These are phyloP conservation scores for Mus musculus DNA, from an alignment of 2,113 vertebrate species.

Conservation along the genomic window DNA sequence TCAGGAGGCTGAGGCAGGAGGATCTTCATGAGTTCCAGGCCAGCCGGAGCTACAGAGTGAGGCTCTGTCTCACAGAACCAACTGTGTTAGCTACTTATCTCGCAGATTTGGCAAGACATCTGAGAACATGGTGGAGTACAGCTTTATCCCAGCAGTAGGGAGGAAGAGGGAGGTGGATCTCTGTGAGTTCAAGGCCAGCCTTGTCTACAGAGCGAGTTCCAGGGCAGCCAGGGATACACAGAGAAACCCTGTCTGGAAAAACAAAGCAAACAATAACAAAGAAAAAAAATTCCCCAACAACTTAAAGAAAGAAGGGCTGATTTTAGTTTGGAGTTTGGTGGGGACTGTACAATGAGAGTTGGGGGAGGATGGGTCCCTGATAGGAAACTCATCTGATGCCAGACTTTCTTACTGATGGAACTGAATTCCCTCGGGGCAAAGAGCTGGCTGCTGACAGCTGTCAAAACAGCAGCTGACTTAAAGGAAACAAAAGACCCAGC, in stretches of 20 bases:
- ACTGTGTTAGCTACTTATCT: not conserved
- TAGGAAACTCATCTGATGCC: not conserved
- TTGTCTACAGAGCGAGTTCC: not conserved
- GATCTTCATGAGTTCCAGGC: not conserved
- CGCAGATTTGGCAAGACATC: not conserved
- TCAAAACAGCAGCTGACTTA: not conserved
- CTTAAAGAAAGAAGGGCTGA: not conserved
- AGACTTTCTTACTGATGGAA: not conserved
- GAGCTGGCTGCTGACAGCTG: not conserved
- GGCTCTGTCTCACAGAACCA: not conserved
- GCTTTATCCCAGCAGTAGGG: not conserved
- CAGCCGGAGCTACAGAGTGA: not conserved
- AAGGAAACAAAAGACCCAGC: not conserved
- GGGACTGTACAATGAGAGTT: not conserved
- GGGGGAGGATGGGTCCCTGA: not conserved
- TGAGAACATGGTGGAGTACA: fast-evolving
- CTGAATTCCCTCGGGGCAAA: not conserved
- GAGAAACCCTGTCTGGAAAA: not conserved
- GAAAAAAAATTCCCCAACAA: not conserved
- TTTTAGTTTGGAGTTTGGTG: not conserved
- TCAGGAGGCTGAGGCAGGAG: not conserved
- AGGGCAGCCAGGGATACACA: not conserved
- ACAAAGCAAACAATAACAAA: not conserved
- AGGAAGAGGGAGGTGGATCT: not conserved
- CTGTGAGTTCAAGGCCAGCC: not conserved